phyloP scores from a whole-genome alignment of 2,113 vertebrate species.

The Chlamydotis undulata region DNA sequence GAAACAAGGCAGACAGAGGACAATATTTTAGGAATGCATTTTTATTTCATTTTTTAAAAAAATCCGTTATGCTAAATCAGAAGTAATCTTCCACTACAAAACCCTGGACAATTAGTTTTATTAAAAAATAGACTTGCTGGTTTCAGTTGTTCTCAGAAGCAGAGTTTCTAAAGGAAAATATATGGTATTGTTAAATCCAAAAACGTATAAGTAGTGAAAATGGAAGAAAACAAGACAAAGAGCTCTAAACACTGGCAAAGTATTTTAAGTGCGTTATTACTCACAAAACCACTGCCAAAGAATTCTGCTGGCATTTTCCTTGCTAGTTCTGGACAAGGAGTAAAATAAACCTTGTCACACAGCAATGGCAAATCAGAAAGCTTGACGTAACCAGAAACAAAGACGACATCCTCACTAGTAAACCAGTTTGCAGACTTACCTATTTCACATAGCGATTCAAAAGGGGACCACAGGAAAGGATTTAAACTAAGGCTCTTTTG shows the following conservation, averaged over 20 bases:
- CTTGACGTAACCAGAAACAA: accelerated
- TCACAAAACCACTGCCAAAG: not conserved
- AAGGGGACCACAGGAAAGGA: conserved; percentile 97
- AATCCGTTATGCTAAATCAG: not conserved
- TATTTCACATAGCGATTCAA: conserved; percentile 97
- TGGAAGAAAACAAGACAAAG: not conserved
- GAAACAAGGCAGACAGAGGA: not conserved
- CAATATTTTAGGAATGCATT: not conserved
- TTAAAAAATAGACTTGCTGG: not conserved
- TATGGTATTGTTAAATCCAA: not conserved
- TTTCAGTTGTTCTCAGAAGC: not conserved
- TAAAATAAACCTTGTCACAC: not conserved
- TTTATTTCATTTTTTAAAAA: not conserved
- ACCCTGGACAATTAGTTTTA: not conserved
- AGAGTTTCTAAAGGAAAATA: not conserved
- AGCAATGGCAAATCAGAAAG: not conserved
- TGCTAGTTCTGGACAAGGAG: not conserved
- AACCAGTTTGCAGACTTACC: conserved; percentile 77
- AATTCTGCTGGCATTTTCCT: not conserved
- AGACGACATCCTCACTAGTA: not conserved
- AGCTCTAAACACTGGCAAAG: not conserved
- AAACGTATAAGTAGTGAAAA: not conserved
- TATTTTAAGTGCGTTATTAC: not conserved
- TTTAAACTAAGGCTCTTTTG: conserved; percentile 98
- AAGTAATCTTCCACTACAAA: not conserved